Conservation (phyloP, 2,797 vertebrate genomes). For the Tarsius wallacei region DNA sequence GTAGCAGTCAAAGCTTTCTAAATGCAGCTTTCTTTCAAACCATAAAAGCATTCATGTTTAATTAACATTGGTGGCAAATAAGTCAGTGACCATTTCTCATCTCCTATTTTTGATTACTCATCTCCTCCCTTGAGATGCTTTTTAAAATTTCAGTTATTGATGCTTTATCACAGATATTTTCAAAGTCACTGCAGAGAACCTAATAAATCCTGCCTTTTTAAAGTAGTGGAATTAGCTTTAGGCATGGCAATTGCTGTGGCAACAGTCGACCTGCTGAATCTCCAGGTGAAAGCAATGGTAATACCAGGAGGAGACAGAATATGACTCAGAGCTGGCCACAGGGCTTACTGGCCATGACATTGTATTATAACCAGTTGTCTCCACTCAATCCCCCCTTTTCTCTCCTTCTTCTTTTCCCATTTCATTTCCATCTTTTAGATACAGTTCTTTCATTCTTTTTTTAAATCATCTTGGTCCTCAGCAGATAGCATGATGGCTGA, state of each 20-base stretch:
- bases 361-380: not conserved
- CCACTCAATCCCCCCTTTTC: not conserved
- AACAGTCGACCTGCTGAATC: not conserved
- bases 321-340: slow-evolving; percentile 8
- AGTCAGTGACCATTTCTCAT: slow-evolving; percentile 56
- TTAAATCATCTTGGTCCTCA: not conserved
- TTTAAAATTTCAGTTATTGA: slow-evolving; percentile 76
- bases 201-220: slow-evolving; percentile 56
- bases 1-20: slow-evolving; percentile 33
- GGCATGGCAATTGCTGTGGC: slow-evolving; percentile 1
- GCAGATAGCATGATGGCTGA: slow-evolving; percentile 4
- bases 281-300: slow-evolving; percentile 3
- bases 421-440: not conserved
- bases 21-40: slow-evolving; percentile 62
- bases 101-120: slow-evolving; percentile 68
- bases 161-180: slow-evolving; percentile 70
- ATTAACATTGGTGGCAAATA: slow-evolving; percentile 68
- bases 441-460: slow-evolving; percentile 8
- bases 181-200: slow-evolving; percentile 45
- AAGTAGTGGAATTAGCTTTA: slow-evolving; percentile 55
- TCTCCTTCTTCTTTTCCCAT: not conserved
- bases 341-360: not conserved
- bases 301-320: not conserved
- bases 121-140: slow-evolving; percentile 57
- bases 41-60: not conserved